Evolutionary conservation across 2,888 invertebrate species (phyloP).

Genomic region (Macrophya annulata): DNA sequence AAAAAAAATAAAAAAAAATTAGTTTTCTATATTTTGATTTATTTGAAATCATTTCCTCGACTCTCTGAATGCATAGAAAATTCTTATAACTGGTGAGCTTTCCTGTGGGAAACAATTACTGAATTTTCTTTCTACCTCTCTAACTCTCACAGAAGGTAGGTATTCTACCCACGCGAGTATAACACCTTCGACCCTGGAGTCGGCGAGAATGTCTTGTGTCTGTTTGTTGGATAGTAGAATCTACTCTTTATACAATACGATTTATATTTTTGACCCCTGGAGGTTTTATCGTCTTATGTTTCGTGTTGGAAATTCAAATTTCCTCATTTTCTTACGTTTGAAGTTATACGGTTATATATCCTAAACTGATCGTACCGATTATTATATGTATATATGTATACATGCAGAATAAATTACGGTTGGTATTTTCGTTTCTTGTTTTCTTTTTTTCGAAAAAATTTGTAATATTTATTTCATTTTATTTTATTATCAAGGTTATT

Average conservation of each 20-base stretch:
- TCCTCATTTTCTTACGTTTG: not conserved
- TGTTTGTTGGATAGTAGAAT: not conserved
- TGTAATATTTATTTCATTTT: too few relatives aligned
- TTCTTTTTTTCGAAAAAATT: too few relatives aligned
- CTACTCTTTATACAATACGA: not conserved
- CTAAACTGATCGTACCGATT: not conserved
- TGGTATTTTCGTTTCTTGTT: too few relatives aligned
- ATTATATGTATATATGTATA: not conserved
- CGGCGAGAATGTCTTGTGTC: not conserved
- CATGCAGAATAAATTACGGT: too few relatives aligned
- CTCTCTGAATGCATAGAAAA: not conserved
- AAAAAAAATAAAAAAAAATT: not conserved
- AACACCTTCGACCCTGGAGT: conserved; percentile 32
- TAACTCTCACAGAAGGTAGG: not conserved
- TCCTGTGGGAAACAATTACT: conserved; percentile 29
- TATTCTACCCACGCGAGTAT: conserved; percentile 21
- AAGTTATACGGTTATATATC: too few relatives aligned
- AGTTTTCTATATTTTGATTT: not conserved
- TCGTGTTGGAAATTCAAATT: not conserved
- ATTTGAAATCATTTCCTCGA: too few relatives aligned
- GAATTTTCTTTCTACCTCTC: not conserved
- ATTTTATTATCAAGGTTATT: not conserved
- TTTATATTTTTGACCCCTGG: not conserved
- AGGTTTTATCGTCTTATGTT: not conserved
- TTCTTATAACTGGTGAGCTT: not conserved